Evolutionary conservation across 1,140 invertebrate genomes (phyloP).

Genomic region (Drosophila sproati): DNA sequence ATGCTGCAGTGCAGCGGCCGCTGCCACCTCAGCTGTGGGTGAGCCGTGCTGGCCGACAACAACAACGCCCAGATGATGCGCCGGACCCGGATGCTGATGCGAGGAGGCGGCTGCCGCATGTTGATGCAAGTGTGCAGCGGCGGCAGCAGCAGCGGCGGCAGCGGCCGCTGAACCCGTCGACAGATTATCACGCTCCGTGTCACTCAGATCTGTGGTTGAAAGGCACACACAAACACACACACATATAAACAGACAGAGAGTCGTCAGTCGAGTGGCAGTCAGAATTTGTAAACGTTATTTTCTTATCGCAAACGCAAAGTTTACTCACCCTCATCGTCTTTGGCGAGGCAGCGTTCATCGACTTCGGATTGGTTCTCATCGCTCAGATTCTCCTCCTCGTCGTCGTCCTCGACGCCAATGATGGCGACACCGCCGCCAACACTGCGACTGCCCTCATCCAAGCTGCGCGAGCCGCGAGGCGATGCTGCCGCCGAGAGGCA

Average conservation of each 20-base stretch:
- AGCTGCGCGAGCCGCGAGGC: conserved; percentile 78
- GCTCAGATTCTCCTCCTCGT: conserved; percentile 93
- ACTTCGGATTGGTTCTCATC: conserved; percentile 89
- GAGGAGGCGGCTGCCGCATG: conserved; percentile 62
- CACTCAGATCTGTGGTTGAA: conserved; percentile 78
- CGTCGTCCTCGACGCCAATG: conserved; percentile 85
- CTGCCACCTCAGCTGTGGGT: conserved; percentile 61
- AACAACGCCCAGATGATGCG: conserved; percentile 73
- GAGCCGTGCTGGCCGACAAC: conserved; percentile 54
- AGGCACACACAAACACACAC: conserved; percentile 88
- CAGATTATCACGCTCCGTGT: conserved; percentile 84
- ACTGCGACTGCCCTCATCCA: conserved; percentile 84
- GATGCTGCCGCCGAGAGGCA: conserved; percentile 86
- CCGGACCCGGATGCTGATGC: conserved; percentile 69
- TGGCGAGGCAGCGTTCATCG: conserved; percentile 87
- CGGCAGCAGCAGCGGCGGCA: conserved; percentile 67
- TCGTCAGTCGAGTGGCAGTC: conserved; percentile 19
- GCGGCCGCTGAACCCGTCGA: conserved; percentile 75
- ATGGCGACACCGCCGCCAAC: conserved; percentile 86
- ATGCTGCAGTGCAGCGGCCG: conserved; percentile 85
- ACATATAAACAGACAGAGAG: conserved; percentile 70
- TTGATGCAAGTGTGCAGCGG: conserved; percentile 72
- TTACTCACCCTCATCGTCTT: conserved; percentile 92
- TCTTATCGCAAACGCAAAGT: conserved; percentile 59
- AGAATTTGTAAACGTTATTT: conserved; percentile 45